phyloP scores from a whole-genome alignment of 2,888 invertebrate species.

The Eupithecia inturbata region DNA sequence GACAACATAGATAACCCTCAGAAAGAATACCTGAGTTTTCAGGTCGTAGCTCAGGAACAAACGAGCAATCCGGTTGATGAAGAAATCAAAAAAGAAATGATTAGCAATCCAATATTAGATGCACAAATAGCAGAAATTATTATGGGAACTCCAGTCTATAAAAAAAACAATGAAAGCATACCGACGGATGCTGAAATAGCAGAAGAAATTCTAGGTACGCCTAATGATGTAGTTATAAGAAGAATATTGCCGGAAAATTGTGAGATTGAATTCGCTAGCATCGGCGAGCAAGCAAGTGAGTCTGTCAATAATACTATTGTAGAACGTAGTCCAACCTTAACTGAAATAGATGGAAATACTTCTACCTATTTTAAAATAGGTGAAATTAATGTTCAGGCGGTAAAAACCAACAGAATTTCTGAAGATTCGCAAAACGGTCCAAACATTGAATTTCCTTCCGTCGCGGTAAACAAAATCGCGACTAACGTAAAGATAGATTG shows the following conservation, averaged over 20 bases:
- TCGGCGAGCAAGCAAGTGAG: conserved; percentile 1
- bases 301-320: not conserved
- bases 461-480: not conserved
- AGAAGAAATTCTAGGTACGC: not conserved
- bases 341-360: not conserved
- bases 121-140: not conserved
- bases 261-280: conserved; percentile 24
- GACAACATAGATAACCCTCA: not conserved
- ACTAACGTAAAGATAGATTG: not conserved
- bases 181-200: not conserved
- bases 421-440: not conserved
- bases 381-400: not conserved
- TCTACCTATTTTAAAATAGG: not conserved
- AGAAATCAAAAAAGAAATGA: not conserved
- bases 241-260: conserved; percentile 11
- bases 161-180: not conserved
- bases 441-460: not conserved
- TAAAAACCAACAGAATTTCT: not conserved
- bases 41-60: not conserved
- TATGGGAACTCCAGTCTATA: not conserved
- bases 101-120: not conserved
- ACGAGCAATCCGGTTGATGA: not conserved
- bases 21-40: not conserved
- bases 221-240: conserved; percentile 13
- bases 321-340: not conserved